Evolutionary conservation across 2,888 invertebrate genomes (phyloP).

Genomic region (Anodontia alba): DNA sequence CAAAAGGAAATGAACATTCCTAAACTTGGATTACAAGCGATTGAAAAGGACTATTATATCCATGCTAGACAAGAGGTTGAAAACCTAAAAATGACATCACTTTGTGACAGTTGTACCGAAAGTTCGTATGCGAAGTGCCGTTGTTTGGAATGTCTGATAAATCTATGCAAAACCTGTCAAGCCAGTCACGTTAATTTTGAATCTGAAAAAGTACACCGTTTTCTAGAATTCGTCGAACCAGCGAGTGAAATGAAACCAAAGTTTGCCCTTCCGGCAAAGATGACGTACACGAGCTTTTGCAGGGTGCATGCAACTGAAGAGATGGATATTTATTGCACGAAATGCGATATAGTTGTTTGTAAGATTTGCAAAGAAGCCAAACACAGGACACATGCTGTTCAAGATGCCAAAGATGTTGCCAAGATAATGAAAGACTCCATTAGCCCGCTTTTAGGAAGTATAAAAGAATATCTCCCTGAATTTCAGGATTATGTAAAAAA

Average conservation of each 20-base stretch:
- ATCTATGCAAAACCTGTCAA: constrained; percentile 61
- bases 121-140: constrained; percentile 46
- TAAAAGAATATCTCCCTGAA: constrained; percentile 67
- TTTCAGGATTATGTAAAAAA: constrained; percentile 62
- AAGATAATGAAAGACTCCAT: constrained; percentile 59
- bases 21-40: constrained; percentile 59
- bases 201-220: constrained; percentile 60
- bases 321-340: constrained; percentile 45
- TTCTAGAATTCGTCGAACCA: constrained; percentile 57
- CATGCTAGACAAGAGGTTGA: constrained; percentile 60
- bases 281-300: constrained; percentile 40
- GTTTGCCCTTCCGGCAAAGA: constrained; percentile 32
- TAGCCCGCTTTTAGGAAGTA: constrained; percentile 66
- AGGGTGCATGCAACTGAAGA: constrained; percentile 40
- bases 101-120: constrained; percentile 61
- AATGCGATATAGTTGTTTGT: constrained; percentile 54
- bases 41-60: constrained; percentile 63
- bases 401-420: constrained; percentile 58
- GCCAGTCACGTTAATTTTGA: constrained; percentile 52
- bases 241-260: constrained; percentile 38
- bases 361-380: constrained; percentile 59
- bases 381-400: constrained; percentile 64
- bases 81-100: constrained; percentile 57
- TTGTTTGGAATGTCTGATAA: constrained; percentile 67
- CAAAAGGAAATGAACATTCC: constrained; percentile 62